These are phyloP conservation scores for Hemicentrotus pulcherrimus DNA, from an alignment of 35 echinoderm and acorn worm species.

Conservation along the genomic window DNA sequence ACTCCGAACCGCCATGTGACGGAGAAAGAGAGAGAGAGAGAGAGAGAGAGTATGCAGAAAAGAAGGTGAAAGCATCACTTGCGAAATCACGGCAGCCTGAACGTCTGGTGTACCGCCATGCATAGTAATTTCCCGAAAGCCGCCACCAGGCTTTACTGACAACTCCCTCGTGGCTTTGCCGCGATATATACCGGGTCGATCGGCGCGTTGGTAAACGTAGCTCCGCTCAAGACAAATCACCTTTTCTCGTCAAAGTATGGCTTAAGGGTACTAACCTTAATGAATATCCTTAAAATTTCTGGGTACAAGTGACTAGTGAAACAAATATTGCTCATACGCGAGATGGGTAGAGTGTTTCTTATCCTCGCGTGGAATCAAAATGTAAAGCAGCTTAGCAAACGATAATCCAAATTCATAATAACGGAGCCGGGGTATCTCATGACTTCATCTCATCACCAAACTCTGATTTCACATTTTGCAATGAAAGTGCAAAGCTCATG, in stretches of 20 bases:
- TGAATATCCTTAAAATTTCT: background rate
- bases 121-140: constrained; percentile 42
- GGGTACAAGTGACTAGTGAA: background rate
- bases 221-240: background rate
- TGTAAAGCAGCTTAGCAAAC: constrained; percentile 1
- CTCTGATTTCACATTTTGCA: background rate
- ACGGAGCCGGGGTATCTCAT: background rate
- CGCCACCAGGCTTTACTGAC: background rate
- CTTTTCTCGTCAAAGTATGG: constrained; percentile 11
- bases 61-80: constrained; percentile 30
- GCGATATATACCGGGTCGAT: background rate
- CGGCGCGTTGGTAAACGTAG: background rate
- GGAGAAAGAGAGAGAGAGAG: background rate
- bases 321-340: background rate
- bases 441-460: background rate
- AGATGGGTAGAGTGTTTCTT: background rate
- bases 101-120: constrained; percentile 20
- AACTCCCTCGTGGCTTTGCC: constrained; percentile 9
- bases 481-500: background rate
- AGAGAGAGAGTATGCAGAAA: background rate
- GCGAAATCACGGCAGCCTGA: constrained; percentile 43
- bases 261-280: constrained; percentile 20
- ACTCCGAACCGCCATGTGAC: background rate
- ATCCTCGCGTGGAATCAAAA: background rate
- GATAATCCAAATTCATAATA: constrained; percentile 5